Evolutionary conservation across 1,140 invertebrate genomes (phyloP), one percentile per base, ranked within the genome.

Genomic region (Nasonia longicornis): DNA sequence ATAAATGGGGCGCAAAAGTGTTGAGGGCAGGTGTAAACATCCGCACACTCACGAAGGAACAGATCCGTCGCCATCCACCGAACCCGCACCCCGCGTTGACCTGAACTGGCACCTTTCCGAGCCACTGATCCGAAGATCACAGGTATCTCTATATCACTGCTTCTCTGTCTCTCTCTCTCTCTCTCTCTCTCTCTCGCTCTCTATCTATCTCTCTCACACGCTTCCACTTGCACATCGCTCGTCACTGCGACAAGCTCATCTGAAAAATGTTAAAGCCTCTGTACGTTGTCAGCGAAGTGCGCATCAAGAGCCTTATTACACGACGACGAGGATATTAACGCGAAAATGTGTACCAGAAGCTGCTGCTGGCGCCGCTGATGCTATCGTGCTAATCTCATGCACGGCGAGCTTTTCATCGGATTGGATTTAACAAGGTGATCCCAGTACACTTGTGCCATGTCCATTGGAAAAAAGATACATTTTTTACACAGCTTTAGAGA

Each of bases 121-220:
- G 31, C 77, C 84, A 85, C 48, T 82, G 84, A 78, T 76, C 80
- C 72, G 75, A 78, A 81, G 81, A 82, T 84, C 80, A 82, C 58
- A 84, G 42, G 63, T 58, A 48, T 77, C 71, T 64, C 52, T 82
- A 64, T 82, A 64, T 83, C 22, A n/a, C 16, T 42, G 29, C 35
- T 35, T n/a, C 70, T 38, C 70, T 72, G 38, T 29, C 35, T 31
- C 35, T 71, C 69, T 42, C 35, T 71, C 35, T 42, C 35, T 71
- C 69, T 42, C 35, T 71, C 31, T 71, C 69, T 42, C 69, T 71
- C 16, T 42, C 31, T 71, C 69, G 45, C 26, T 70, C 69, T 71
- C 38, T 71, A 20, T 71, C 35, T 31, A 11, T 29, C 22, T 22
- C n/a, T 7, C 26, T 4, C 22, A 0, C 64, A 1, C 20, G 10